A percentile compares a stretch with the other conserved stretches of the same genome.
phyloP scores from a whole-genome alignment of 1,140 invertebrate species.

The Drosophila ogumai region DNA sequence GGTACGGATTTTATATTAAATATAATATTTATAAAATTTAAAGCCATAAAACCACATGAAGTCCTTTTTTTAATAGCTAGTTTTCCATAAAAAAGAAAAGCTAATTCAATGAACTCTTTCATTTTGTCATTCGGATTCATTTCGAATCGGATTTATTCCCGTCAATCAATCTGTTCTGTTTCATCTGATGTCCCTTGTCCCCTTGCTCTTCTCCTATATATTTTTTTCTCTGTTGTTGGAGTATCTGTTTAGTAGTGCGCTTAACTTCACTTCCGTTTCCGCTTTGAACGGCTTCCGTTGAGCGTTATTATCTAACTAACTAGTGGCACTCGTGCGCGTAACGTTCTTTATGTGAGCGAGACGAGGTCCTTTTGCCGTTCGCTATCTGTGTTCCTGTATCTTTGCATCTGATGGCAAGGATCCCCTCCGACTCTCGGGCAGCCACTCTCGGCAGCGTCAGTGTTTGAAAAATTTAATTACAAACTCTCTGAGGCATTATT shows the following conservation, averaged over 20 bases:
- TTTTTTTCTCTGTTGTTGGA: conserved; percentile 30
- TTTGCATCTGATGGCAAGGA: conserved; percentile 32
- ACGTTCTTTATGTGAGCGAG: conserved; percentile 67
- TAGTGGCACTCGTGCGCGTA: conserved; percentile 81
- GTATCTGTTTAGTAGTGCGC: conserved; percentile 82
- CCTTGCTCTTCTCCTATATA: not conserved
- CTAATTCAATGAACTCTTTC: conserved; percentile 20
- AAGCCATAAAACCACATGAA: not conserved
- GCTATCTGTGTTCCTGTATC: conserved; percentile 42
- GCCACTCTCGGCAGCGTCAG: conserved; percentile 37
- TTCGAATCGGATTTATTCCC: conserved; percentile 37
- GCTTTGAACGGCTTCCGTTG: conserved; percentile 78
- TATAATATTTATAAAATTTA: not conserved
- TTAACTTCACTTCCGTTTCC: conserved; percentile 82
- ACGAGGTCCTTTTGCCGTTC: conserved; percentile 4
- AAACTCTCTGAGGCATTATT: conserved; percentile 83
- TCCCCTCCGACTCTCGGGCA: conserved; percentile 18
- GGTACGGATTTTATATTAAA: not conserved
- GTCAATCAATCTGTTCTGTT: conserved; percentile 34
- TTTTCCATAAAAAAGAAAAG: not conserved
- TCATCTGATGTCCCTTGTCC: not conserved
- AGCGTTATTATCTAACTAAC: conserved; percentile 83
- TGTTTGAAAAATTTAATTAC: conserved; percentile 83
- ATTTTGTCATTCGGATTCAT: conserved; percentile 23
- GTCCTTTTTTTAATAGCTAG: not conserved